These are phyloP conservation scores for Stegana nigrithorax DNA, from an alignment of 2,888 invertebrate genomes.

Conservation along the genomic window DNA sequence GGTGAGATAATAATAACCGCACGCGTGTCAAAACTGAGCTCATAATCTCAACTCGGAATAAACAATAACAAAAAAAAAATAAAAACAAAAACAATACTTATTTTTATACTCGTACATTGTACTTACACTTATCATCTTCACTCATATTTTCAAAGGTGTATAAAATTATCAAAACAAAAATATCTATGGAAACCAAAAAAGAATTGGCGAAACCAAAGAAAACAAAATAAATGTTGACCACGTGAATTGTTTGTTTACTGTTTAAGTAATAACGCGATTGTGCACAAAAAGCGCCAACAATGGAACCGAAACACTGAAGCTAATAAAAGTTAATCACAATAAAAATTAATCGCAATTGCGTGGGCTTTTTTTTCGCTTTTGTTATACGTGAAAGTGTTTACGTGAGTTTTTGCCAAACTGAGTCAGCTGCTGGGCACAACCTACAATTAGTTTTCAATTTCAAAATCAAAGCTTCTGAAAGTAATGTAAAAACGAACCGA, in stretches of 20 bases:
- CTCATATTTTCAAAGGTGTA: conserved; percentile 52
- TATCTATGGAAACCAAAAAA: neutral
- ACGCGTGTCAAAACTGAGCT: too few relatives aligned
- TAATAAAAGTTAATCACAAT: conserved; percentile 20
- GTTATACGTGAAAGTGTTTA: too few relatives aligned
- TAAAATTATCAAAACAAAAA: neutral
- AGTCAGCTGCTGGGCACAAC: neutral
- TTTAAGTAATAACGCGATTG: conserved; percentile 19
- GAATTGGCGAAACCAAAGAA: neutral
- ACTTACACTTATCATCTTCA: conserved; percentile 65
- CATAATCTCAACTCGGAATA: too few relatives aligned
- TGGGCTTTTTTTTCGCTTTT: conserved; percentile 26
- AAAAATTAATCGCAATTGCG: neutral
- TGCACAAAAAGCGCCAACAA: too few relatives aligned
- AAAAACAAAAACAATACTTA: too few relatives aligned
- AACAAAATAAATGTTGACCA: neutral
- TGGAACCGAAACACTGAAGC: too few relatives aligned
- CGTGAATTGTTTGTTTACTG: neutral
- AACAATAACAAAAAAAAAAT: too few relatives aligned
- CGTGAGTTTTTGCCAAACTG: neutral
- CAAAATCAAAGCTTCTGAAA: neutral
- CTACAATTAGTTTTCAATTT: neutral
- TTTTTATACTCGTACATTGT: conserved; percentile 19
- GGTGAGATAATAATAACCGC: too few relatives aligned
- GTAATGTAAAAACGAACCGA: neutral